Base-by-base conservation (phyloP, 2,888 invertebrate genomes). In the Xylophagus ater region DNA sequence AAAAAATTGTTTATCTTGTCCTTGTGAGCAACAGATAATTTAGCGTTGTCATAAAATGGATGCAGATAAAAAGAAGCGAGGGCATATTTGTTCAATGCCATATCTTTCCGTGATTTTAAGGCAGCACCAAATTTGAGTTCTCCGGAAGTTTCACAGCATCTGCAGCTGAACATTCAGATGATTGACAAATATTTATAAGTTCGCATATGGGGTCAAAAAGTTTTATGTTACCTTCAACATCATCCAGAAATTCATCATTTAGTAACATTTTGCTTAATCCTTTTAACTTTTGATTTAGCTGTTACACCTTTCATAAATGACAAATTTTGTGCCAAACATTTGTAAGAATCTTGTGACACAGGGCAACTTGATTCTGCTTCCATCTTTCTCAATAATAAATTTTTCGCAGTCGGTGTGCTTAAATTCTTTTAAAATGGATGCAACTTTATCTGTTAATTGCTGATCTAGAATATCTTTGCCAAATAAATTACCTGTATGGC, bases 401-500 rank as follows among this genome's bases (percentile, higher is more conserved):
- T 37, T 37, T 44, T 50, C 47, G 19, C 42, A 35, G 29, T 26
- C 33, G n/a, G 45, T 15, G 21, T 33, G 28, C 39, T 47, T 34
- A 44, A 49, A 40, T 41, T 39, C 33, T 20, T 49, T 38, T 35
- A 35, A 21, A 28, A 48, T 7, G 5, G 25, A 19, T 33, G 30
- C 33, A 7, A 43, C 41, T 9, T 43, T 44, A 2, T 47, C 40
- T 17, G 34, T 34, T 24, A 47, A 47, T 15, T 34, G 10, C 28
- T 38, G 33, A 18, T 41, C 21, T 8, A 51, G 40, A 10, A 51
- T 35, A 19, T 45, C 42, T 43, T 50, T 50, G 7, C 49, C 47
- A 14, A 51, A 37, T 33, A 50, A 44, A 43, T 51, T 49, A 7
- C 40, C 51, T 15, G 45, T 52, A 33, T 53, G 51, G 17, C 45